These are phyloP conservation scores for Drosophila eugracilis DNA, from an alignment of 1,140 invertebrate genomes.

Conservation along the genomic window DNA sequence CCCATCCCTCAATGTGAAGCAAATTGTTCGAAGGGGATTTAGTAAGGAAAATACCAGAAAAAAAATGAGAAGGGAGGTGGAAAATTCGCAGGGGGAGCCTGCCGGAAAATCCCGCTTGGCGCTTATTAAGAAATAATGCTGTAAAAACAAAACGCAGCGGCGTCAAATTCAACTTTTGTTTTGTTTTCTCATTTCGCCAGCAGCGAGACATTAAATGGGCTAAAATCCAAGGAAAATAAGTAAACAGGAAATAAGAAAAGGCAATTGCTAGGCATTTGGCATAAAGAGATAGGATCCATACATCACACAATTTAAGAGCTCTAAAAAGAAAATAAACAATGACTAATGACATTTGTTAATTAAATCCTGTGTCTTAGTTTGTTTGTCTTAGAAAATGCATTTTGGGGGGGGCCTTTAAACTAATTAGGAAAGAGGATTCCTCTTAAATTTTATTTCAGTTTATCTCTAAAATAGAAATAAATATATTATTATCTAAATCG, in stretches of 20 bases:
- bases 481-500: not conserved
- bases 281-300: not conserved
- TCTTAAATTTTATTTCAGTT: no score
- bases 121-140: conserved; percentile 81
- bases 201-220: conserved; percentile 44
- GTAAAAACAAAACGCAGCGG: conserved; percentile 70
- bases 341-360: no score
- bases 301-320: not conserved
- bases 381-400: no score
- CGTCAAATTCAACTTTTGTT: conserved; percentile 76
- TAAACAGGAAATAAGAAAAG: not conserved
- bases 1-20: conserved; percentile 11
- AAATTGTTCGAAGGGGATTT: conserved; percentile 48
- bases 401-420: no score
- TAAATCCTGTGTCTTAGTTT: no score
- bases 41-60: not conserved
- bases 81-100: not conserved
- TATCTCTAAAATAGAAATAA: no score
- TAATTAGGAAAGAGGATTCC: no score
- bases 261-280: not conserved
- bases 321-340: not conserved
- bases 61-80: conserved; percentile 1
- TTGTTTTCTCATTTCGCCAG: conserved; percentile 15
- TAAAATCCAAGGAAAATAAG: conserved; percentile 8
- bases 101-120: conserved; percentile 46